phyloP scores from a whole-genome alignment of 2,113 vertebrate genomes.

The Sprattus sprattus region DNA sequence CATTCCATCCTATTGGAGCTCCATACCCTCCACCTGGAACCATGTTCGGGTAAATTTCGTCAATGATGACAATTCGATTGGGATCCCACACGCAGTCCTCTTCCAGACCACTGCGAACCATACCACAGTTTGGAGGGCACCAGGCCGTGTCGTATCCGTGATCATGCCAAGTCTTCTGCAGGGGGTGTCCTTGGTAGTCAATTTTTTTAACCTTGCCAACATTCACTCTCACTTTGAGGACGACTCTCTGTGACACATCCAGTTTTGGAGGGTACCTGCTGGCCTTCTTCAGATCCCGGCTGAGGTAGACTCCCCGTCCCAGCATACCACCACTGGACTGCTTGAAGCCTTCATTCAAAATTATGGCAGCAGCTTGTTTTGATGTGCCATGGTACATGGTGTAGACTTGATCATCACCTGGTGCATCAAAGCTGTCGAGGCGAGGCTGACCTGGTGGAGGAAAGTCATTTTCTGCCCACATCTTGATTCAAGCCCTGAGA shows the following conservation, averaged over 20 bases:
- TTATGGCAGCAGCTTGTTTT: not conserved
- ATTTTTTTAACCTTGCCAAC: slow-evolving; percentile 41
- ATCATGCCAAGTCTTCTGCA: slow-evolving; percentile 25
- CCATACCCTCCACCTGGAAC: too few relatives aligned
- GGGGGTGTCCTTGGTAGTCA: not conserved
- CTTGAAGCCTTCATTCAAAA: slow-evolving; percentile 23
- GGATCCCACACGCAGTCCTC: slow-evolving; percentile 27
- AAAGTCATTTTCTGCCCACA: slow-evolving; percentile 43
- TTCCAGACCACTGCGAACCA: not conserved
- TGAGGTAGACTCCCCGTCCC: slow-evolving; percentile 51
- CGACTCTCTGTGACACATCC: not conserved
- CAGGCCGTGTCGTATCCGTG: not conserved
- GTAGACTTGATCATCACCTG: slow-evolving; percentile 24
- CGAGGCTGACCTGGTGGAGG: not conserved
- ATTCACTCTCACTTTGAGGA: slow-evolving; percentile 15
- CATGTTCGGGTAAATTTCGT: too few relatives aligned
- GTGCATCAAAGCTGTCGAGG: not conserved
- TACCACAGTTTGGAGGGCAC: not conserved
- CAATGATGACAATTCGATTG: not conserved
- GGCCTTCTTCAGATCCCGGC: slow-evolving; percentile 46
- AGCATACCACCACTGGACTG: slow-evolving; percentile 42
- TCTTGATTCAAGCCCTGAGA: not conserved
- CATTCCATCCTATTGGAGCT: too few relatives aligned
- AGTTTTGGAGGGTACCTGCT: slow-evolving; percentile 26
- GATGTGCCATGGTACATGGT: slow-evolving; percentile 52